Base-by-base conservation (phyloP, 2,888 invertebrate species). In the Meganola albula region DNA sequence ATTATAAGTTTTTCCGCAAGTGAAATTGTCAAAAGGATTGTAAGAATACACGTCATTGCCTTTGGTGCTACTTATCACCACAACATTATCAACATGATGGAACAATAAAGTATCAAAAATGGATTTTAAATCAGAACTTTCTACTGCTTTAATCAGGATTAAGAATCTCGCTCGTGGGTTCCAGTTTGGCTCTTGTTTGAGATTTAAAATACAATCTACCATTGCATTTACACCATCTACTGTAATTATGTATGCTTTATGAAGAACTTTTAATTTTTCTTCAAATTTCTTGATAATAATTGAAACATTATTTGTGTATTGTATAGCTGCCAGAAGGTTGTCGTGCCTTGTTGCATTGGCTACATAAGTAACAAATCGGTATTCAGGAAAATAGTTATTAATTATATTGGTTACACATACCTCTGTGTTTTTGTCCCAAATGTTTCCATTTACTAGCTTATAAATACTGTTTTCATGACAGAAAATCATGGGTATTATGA, bases 11-110 rank as follows among this genome's bases (percentile, higher is more conserved):
- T 61, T 63, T 7, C 79, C 79, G 25, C 79, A 79, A 0, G 60
- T 60, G 24, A 59, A 68, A 31, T 77, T 66, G 31, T 70, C 65
- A 23, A 58, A 77, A 0, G 77, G 68, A 37, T 78, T 68, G 37
- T 74, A 79, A 1, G 69, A 53, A 31, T 66, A 75, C 8, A 77
- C 12, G 2, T 66, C 40, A n/a, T 54, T 48, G 7, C 65, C 54
- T 2, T 40, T 29, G 0, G 51, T 58, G 8, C 58, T 61, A 13
- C 65, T 62, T 1, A 72, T 18, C 2, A 76, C 37, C 1, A 73
- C 14, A 1, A 66, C 69, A 20, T 68, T 38, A 2, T 40, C 23
- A 0, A 68, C 53, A 20, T 62, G 68, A 4, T 47, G 24, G 6
- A 37, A 31, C 8, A 76, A 36, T 12, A 77, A 46, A 18, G 37